These are phyloP conservation scores for Pyrrhosoma nymphula DNA, from an alignment of 2,888 invertebrate species.

Conservation along the genomic window DNA sequence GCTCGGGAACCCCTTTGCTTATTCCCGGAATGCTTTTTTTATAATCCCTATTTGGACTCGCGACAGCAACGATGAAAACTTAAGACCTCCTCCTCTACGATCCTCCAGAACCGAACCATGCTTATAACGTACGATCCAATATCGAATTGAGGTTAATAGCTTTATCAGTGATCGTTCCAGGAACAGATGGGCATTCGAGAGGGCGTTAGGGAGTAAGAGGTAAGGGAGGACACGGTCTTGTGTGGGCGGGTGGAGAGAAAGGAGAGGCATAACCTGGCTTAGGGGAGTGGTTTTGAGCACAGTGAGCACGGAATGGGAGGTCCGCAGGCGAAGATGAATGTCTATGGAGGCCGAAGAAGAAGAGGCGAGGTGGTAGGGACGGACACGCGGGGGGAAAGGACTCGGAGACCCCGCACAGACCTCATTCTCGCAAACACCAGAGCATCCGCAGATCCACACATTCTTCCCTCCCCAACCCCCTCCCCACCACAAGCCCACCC, in stretches of 20 bases:
- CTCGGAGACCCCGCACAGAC: no score
- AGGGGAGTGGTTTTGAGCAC: neutral
- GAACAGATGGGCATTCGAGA: neutral
- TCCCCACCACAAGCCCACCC: neutral
- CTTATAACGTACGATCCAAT: neutral
- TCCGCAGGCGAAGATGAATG: neutral
- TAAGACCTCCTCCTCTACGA: neutral
- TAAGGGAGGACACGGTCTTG: no score
- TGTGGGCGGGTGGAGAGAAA: no score
- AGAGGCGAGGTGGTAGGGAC: neutral
- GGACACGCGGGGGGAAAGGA: no score
- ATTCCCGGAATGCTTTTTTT: neutral
- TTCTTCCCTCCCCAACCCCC: neutral
- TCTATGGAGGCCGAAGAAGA: neutral
- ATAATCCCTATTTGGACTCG: neutral
- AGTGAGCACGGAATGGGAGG: conserved; percentile 1
- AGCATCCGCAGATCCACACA: neutral
- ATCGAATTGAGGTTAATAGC: conserved; percentile 31
- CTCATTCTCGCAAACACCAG: no score
- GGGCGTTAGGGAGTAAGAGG: neutral
- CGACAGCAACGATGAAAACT: neutral
- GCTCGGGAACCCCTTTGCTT: neutral
- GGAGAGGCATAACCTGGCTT: no score
- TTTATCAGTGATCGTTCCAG: conserved; percentile 5
- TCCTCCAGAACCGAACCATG: neutral